Evolutionary conservation across 2,888 invertebrate genomes (phyloP).

Genomic region (Chymomyza amoena): DNA sequence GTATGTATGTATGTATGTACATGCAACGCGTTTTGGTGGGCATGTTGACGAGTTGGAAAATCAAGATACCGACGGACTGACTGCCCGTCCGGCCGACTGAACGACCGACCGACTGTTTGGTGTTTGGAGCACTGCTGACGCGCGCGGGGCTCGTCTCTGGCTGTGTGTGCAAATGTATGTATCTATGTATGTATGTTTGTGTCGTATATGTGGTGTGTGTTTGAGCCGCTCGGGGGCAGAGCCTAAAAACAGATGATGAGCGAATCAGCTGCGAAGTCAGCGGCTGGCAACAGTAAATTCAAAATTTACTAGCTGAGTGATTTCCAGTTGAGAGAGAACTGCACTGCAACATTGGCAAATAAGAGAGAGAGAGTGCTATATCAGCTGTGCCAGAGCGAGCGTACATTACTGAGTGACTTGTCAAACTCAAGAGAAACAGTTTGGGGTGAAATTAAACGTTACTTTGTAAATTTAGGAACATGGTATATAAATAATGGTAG

Average conservation of each 20-base stretch:
- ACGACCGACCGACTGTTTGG: not conserved
- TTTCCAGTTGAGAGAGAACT: not conserved
- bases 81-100: not conserved
- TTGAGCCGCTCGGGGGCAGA: slow-evolving; percentile 36
- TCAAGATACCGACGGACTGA: slow-evolving; percentile 53
- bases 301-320: slow-evolving; percentile 11
- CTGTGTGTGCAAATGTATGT: slow-evolving; percentile 8
- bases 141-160: not conserved
- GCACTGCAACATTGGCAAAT: slow-evolving; percentile 3
- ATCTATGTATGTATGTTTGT: slow-evolving; percentile 15
- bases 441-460: too few species aligned
- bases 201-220: too few species aligned
- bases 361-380: not conserved
- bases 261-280: slow-evolving; percentile 63
- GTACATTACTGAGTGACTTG: too few species aligned
- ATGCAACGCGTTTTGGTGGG: slow-evolving; percentile 53
- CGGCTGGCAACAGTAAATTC: slow-evolving; percentile 4
- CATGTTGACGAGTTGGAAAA: slow-evolving; percentile 69
- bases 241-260: slow-evolving; percentile 65
- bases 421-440: too few species aligned
- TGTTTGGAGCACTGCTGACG: not conserved
- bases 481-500: too few species aligned
- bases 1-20: slow-evolving; percentile 3
- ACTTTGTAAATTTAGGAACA: too few species aligned
- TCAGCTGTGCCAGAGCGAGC: too few species aligned